These are phyloP conservation scores for Brachypalpus laphriformis DNA, from an alignment of 2,888 invertebrate species.

Conservation along the genomic window DNA sequence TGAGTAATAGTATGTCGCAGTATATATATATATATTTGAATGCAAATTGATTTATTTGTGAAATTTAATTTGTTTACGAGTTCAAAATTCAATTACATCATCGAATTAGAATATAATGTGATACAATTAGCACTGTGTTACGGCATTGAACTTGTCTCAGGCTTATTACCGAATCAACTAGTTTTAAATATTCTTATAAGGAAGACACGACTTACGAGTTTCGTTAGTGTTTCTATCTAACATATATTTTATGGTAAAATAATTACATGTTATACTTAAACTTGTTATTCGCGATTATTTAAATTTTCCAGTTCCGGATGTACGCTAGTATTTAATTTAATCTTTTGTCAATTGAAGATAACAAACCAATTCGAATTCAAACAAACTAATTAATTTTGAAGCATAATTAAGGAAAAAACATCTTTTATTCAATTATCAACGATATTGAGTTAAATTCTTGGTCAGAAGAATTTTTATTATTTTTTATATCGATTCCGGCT, in stretches of 20 bases:
- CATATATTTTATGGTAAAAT: neutral
- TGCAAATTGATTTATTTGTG: constrained; percentile 21
- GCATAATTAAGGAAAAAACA: neutral
- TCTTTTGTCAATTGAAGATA: neutral
- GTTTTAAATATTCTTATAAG: neutral
- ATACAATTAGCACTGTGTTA: neutral
- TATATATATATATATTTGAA: neutral
- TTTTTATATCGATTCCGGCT: constrained; percentile 46
- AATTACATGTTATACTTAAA: constrained; percentile 7
- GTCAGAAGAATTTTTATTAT: constrained; percentile 27
- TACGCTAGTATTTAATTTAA: neutral
- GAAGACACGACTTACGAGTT: neutral
- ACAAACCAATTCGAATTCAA: constrained; percentile 15
- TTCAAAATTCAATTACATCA: constrained; percentile 9
- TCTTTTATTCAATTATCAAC: constrained; percentile 14
- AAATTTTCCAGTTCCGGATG: constrained; percentile 19
- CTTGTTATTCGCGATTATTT: neutral
- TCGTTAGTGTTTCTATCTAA: neutral
- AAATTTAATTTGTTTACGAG: constrained; percentile 7
- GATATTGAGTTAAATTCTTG: constrained; percentile 1
- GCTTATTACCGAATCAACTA: neutral
- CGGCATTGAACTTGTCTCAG: neutral
- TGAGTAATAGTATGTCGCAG: constrained; percentile 6
- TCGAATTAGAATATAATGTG: neutral
- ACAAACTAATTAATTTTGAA: constrained; percentile 5